Evolutionary conservation across 2,888 invertebrate species (phyloP).

Genomic region (Xestia rhomboidea): DNA sequence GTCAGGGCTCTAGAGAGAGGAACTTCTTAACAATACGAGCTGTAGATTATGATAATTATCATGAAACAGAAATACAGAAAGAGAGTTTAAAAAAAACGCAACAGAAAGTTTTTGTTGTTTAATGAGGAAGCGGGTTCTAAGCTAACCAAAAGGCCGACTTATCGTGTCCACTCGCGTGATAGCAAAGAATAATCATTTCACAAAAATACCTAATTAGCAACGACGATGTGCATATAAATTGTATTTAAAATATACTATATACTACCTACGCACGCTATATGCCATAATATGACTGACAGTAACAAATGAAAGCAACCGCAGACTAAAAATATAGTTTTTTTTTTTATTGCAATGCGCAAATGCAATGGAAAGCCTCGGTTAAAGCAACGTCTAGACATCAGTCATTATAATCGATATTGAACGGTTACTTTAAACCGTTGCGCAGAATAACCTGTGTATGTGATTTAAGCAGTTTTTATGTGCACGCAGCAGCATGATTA

Average conservation of each 20-base stretch:
- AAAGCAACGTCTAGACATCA: slow-evolving; percentile 36
- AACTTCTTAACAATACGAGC: too few relatives aligned
- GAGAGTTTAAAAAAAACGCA: not conserved
- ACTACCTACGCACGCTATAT: slow-evolving; percentile 44
- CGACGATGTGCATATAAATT: slow-evolving; percentile 40
- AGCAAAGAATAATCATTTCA: slow-evolving; percentile 25
- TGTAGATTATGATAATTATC: not conserved
- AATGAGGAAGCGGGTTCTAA: slow-evolving; percentile 1
- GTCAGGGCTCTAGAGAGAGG: too few relatives aligned
- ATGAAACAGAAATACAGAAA: not conserved
- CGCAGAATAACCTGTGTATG: not conserved
- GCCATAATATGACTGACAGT: slow-evolving; percentile 34
- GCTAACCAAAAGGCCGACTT: not conserved
- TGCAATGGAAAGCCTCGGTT: slow-evolving; percentile 41
- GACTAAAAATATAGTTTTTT: slow-evolving; percentile 23
- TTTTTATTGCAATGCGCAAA: slow-evolving; percentile 9
- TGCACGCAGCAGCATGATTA: slow-evolving; percentile 6
- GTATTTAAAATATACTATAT: slow-evolving; percentile 31
- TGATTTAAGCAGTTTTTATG: slow-evolving; percentile 24
- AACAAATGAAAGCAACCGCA: slow-evolving; percentile 50
- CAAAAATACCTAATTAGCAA: slow-evolving; percentile 34
- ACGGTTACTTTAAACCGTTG: slow-evolving; percentile 21
- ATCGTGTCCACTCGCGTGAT: slow-evolving; percentile 39
- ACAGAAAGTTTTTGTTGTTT: not conserved
- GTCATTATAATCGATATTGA: slow-evolving; percentile 26